phyloP scores from a whole-genome alignment of 2,888 invertebrate genomes.

The Cephus sareptanus region DNA sequence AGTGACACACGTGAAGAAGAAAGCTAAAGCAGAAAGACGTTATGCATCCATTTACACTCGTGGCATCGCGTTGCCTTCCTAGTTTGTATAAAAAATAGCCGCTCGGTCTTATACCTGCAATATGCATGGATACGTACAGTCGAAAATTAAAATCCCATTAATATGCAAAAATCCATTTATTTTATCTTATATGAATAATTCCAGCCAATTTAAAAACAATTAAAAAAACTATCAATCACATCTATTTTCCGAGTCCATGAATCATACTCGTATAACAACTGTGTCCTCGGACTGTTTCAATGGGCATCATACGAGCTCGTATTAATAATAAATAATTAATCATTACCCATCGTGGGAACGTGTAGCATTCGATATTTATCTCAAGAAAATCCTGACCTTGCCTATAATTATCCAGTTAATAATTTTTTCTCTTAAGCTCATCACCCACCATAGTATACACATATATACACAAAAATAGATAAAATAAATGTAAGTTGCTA shows the following conservation, averaged over 20 bases:
- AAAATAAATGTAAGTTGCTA: not conserved
- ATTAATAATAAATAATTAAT: not conserved
- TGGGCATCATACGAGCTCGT: not conserved
- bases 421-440: not conserved
- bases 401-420: not conserved
- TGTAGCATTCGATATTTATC: not conserved
- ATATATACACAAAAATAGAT: not conserved
- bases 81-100: not conserved
- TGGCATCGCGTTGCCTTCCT: not conserved
- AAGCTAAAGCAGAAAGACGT: not conserved
- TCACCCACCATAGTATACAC: not conserved
- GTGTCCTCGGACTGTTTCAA: not conserved
- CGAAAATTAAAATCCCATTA: too few species aligned
- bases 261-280: not conserved
- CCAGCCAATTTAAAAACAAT: not conserved
- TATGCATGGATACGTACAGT: too few species aligned
- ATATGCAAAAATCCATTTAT: not conserved
- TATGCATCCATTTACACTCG: not conserved
- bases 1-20: not conserved
- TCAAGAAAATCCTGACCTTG: not conserved
- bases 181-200: not conserved
- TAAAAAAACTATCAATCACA: not conserved
- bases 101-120: not conserved
- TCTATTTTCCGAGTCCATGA: not conserved
- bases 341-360: not conserved